Evolutionary conservation across 2,113 vertebrate species (phyloP).

Genomic region (Vulpes lagopus): DNA sequence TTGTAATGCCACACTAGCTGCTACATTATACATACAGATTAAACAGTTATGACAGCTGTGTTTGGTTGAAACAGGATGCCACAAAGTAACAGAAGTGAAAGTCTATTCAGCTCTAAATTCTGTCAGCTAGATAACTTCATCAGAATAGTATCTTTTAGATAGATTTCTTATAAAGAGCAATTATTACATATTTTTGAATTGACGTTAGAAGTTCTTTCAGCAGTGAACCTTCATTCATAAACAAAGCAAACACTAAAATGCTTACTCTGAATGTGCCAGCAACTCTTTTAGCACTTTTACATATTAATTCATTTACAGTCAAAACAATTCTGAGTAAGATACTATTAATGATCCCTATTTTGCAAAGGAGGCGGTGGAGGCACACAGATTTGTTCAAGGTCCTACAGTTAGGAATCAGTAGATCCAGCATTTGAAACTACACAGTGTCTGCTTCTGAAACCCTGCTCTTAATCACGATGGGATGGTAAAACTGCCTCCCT

Average conservation of each 20-base stretch:
- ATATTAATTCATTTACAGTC: neutral
- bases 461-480: neutral
- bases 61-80: conserved; percentile 1
- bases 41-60: neutral
- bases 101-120: neutral
- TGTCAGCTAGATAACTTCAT: neutral
- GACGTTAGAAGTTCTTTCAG: neutral
- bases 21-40: neutral
- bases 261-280: neutral
- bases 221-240: neutral
- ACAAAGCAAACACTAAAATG: neutral
- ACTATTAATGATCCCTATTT: neutral
- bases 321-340: neutral
- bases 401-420: neutral
- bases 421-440: neutral
- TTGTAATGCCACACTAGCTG: neutral
- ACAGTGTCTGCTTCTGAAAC: neutral
- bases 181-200: neutral
- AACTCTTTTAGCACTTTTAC: neutral
- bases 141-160: neutral
- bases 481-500: neutral
- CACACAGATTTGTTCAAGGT: neutral
- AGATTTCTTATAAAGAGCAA: neutral
- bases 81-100: neutral
- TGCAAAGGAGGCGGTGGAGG: neutral